Evolutionary conservation across 2,888 invertebrate genomes (phyloP).

Genomic region (Erebia epiphron): DNA sequence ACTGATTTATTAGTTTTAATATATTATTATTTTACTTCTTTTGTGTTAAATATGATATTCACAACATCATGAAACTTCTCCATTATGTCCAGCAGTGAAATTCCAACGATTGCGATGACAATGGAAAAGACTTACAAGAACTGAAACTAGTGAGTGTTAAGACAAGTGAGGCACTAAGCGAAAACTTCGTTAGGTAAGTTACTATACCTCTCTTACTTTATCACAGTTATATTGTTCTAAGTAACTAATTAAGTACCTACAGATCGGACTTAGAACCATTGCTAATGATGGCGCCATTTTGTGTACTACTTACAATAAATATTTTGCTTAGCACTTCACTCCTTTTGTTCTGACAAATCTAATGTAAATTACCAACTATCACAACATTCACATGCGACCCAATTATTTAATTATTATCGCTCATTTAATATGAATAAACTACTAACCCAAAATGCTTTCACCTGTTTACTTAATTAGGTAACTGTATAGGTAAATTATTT

Average conservation of each 20-base stretch:
- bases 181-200: too few relatives aligned
- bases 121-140: too few relatives aligned
- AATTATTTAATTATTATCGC: slow-evolving; percentile 29
- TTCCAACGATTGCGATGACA: too few relatives aligned
- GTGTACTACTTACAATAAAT: slow-evolving; percentile 21
- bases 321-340: slow-evolving; percentile 19
- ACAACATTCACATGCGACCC: slow-evolving; percentile 34
- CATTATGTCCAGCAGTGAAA: too few relatives aligned
- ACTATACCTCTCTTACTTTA: too few relatives aligned
- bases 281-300: slow-evolving; percentile 35
- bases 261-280: slow-evolving; percentile 43
- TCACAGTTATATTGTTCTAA: too few relatives aligned
- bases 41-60: too few relatives aligned
- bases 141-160: too few relatives aligned
- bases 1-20: too few relatives aligned
- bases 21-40: too few relatives aligned
- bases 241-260: slow-evolving; percentile 14
- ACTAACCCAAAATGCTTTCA: slow-evolving; percentile 27
- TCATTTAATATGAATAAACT: slow-evolving; percentile 25
- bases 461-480: slow-evolving; percentile 24
- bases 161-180: too few relatives aligned
- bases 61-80: too few relatives aligned
- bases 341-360: slow-evolving; percentile 35
- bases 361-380: slow-evolving; percentile 35
- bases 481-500: background rate